Conservation (phyloP, 2,888 invertebrate species). For the Eilema caniola region DNA sequence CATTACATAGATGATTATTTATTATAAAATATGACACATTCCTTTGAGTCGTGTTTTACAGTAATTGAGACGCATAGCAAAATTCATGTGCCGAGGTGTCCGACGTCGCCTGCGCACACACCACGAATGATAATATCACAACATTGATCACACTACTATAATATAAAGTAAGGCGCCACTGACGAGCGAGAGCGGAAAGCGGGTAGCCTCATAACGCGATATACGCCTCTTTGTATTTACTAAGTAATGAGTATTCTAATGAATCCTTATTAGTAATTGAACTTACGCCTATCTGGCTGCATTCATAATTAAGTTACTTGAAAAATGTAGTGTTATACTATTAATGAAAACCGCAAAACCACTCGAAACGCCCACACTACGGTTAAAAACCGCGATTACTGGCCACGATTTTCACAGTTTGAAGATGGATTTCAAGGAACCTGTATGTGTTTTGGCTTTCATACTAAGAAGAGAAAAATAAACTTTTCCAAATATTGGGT, state of each 20-base stretch:
- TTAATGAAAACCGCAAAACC: too few relatives aligned
- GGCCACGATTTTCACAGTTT: too few relatives aligned
- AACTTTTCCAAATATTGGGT: too few relatives aligned
- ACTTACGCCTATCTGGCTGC: background rate
- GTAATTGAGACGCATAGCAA: slow-evolving; percentile 85
- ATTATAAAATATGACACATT: slow-evolving; percentile 88
- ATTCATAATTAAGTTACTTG: background rate
- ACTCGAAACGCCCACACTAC: too few relatives aligned
- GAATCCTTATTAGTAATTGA: background rate
- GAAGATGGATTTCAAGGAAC: too few relatives aligned
- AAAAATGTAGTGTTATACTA: background rate
- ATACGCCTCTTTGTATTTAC: background rate
- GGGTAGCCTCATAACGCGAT: background rate
- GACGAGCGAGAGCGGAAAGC: slow-evolving; percentile 21
- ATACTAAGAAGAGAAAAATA: too few relatives aligned
- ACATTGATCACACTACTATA: slow-evolving; percentile 66
- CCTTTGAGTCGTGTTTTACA: slow-evolving; percentile 85
- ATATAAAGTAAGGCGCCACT: slow-evolving; percentile 43
- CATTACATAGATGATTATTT: slow-evolving; percentile 87
- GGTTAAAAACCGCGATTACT: too few relatives aligned
- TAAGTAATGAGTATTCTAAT: background rate
- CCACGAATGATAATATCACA: slow-evolving; percentile 63
- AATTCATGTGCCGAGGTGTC: slow-evolving; percentile 66
- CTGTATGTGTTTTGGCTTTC: too few relatives aligned
- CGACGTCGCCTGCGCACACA: slow-evolving; percentile 55